Base-by-base conservation (phyloP, 2,113 vertebrate genomes). In the Hippocampus abdominalis region DNA sequence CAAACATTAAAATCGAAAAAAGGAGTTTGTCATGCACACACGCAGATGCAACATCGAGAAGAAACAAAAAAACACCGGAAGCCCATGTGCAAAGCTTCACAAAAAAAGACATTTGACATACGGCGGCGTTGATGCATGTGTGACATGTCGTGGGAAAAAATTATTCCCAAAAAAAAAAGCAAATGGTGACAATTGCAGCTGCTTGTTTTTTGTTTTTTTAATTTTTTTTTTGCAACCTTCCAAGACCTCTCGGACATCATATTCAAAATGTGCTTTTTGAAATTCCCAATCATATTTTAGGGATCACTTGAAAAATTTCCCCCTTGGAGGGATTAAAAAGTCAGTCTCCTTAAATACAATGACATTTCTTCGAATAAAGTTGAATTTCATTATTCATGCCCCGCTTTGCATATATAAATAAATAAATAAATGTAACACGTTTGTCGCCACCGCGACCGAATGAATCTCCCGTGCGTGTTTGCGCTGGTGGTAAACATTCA, bases 11-110 rank as follows among this genome's bases (percentile, higher is more conserved):
- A 64, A 46, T 25, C 4, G 5, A 46, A 1, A 46, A 64, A 42
- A 18, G 25, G 23, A 64, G 13, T 64, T 64, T 42, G 36, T 72
- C 84, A 78, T 76, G 63, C 68, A 56, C 8, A 59, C 5, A 7
- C 21, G 51, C 80, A 66, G 32, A 25, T 57, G 67, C 23, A 63
- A 60, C 70, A 65, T 76, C 70, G 71, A 49, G 53, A 71, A 46
- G 66, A 36, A 36, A n/a, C n/a, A n/a, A 36, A 36, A 36, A 36
- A 36, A 36, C 27, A 1, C 27, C 27, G 63, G 63, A 64, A 48
- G 15, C 23, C 20, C 40, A 27, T 3, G n/a, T 25, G 42, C 71
- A 21, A 73, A 56, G 73, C 4, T 32, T 10, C 69, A 69, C 10
- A 73, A 69, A 65, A 67, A 65, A 64, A 4, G 53, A 70, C 32